A percentile compares a stretch with the other conserved stretches of the same genome.
phyloP scores from a whole-genome alignment of 2,888 invertebrate genomes.

The Agriopis leucophaearia region DNA sequence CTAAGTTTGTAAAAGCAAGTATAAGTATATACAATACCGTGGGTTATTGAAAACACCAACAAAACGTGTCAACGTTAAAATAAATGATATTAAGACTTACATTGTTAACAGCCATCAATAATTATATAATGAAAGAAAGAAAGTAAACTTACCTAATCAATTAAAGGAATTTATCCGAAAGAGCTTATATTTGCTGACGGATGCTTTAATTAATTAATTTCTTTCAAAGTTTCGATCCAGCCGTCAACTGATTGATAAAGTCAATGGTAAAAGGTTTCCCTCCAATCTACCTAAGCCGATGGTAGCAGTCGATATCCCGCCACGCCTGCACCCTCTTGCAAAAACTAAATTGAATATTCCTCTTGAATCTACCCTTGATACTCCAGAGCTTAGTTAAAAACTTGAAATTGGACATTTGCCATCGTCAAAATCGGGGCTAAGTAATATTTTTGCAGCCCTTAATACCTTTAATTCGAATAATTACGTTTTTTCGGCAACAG shows the following conservation, averaged over 20 bases:
- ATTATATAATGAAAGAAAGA: too few relatives aligned
- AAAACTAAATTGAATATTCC: constrained; percentile 71
- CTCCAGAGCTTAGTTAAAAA: constrained; percentile 44
- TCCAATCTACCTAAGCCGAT: constrained; percentile 62
- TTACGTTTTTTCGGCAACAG: constrained; percentile 29
- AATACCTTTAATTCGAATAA: constrained; percentile 14
- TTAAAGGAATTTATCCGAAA: neutral
- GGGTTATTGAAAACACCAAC: neutral
- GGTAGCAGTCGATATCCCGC: constrained; percentile 58
- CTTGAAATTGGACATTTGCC: constrained; percentile 42
- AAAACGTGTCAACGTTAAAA: too few relatives aligned
- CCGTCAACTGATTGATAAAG: constrained; percentile 58
- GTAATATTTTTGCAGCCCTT: constrained; percentile 16
- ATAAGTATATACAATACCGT: neutral
- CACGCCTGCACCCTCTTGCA: constrained; percentile 68
- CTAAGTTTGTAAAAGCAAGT: neutral
- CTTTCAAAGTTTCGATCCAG: constrained; percentile 43
- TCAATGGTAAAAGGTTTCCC: constrained; percentile 53
- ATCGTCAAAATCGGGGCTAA: constrained; percentile 16
- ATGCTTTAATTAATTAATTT: constrained; percentile 27
- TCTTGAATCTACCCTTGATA: constrained; percentile 46
- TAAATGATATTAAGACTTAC: too few relatives aligned
- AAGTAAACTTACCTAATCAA: too few relatives aligned
- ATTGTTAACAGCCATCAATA: too few relatives aligned
- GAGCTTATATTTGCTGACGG: neutral